Conservation (phyloP, 2,888 invertebrate species). For the Folsomia candida region DNA sequence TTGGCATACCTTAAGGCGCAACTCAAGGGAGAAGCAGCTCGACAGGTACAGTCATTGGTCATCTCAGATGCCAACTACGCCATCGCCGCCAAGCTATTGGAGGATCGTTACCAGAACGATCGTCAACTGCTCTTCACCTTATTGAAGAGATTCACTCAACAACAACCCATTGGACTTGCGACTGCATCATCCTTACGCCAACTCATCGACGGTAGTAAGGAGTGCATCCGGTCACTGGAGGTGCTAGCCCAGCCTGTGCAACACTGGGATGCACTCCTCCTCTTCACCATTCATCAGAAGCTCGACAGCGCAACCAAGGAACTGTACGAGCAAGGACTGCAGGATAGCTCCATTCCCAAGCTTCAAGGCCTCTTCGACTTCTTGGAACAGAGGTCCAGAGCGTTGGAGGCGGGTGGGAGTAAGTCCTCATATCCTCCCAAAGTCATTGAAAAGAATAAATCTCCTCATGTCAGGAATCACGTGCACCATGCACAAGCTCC, state of each 20-base stretch:
- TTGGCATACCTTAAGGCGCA: too few relatives aligned
- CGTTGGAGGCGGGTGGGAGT: slow-evolving; percentile 14
- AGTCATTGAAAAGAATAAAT: too few relatives aligned
- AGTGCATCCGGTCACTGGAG: slow-evolving; percentile 20
- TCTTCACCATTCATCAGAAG: too few relatives aligned
- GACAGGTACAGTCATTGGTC: slow-evolving; percentile 1
- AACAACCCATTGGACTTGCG: not conserved
- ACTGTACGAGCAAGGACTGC: slow-evolving; percentile 21
- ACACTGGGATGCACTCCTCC: slow-evolving; percentile 11
- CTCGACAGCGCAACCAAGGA: too few relatives aligned
- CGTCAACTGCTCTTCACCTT: slow-evolving; percentile 10
- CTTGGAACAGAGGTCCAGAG: slow-evolving; percentile 20
- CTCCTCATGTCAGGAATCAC: too few relatives aligned
- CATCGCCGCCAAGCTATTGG: slow-evolving; percentile 10
- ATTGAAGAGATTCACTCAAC: not conserved
- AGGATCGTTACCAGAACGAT: slow-evolving; percentile 19
- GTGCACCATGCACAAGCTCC: too few relatives aligned
- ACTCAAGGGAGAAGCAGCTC: slow-evolving; percentile 25
- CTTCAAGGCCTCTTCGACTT: slow-evolving; percentile 15
- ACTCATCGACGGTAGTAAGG: slow-evolving; percentile 20
- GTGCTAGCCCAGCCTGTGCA: slow-evolving; percentile 1
- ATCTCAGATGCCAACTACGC: slow-evolving; percentile 18
- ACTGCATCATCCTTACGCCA: not conserved
- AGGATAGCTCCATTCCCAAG: slow-evolving; percentile 9
- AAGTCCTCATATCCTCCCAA: not conserved